Evolutionary conservation across 2,888 invertebrate genomes (phyloP), one percentile per base, ranked within the genome.

Genomic region (Xestia xanthographa): DNA sequence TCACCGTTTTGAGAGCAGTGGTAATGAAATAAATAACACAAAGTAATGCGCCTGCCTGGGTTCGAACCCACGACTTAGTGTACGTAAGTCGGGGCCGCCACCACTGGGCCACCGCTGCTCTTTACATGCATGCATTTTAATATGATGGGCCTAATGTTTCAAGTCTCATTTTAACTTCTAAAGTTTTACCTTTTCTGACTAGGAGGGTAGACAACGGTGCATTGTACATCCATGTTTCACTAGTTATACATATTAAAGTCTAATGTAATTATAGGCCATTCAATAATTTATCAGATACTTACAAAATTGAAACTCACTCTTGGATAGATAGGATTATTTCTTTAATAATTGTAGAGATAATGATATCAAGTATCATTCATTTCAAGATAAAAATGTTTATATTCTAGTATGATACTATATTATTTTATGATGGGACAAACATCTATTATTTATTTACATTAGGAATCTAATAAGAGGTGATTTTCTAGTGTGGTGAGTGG

Each of bases 311-410:
- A 75, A 20, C n/a, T 26, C 20, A 62, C 41, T 62, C 20, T 62
- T 62, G 29, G 22, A 50, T 29, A 63, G 29, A 80, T 56, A 56
- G 29, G 5, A n/a, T 14, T 0, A 17, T 53, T 71, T 34, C 43
- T 62, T 38, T 77, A 69, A 45, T 45, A 80, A 65, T 14, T 56
- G 72, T 12, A 12, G 6, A 58, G 48, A 72, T 77, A 58, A 65
- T 22, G 34, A 72, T 34, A 72, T 50, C 56, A 58, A 65, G 56
- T 66, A 72, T 43, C 41, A 65, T 58, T 80, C 56, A 72, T 58
- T 50, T 5, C 41, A 34, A 65, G 58, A 77, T 77, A 65, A 72
- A 34, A 56, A 58, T 65, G 22, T 80, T 63, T 79, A 20, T 56
- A 45, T 14, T 50, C 29, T 50, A 67, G 43, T 22, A 69, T 53